Evolutionary conservation across 2,888 invertebrate species (phyloP), one percentile per base, ranked within the genome.

Genomic region (Octonoba sinensis): DNA sequence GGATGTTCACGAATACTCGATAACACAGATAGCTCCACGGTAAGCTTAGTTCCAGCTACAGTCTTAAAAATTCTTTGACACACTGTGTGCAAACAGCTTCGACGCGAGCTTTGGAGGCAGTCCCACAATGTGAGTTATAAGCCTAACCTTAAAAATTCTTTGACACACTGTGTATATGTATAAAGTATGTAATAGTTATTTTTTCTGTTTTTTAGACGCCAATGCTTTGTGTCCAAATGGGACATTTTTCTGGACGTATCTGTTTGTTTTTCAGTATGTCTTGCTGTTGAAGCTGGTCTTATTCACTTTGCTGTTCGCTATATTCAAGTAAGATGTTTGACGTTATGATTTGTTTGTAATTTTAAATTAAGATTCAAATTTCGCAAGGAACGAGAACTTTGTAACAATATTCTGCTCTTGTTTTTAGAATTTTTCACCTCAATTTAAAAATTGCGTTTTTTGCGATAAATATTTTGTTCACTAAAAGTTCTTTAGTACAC

Each of bases 271-370:
- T 22, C 86, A 86, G 75, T 87, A 86, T 74, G 81, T 87, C n/a
- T 73, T 86, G 4, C 78, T 87, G 15, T 82, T 88, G 47, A 87
- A 88, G 83, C 83, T 89, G 20, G 86, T 88, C 62, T 85, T 87
- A n/a, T 85, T 87, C 85, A 88, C 88, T 4, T 85, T 88, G 79
- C 86, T 88, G 13, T 88, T 87, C 81, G 88, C 88, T 3, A 84
- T 88, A 65, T 88, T 88, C 83, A 87, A 87, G 64, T 85, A 79
- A 47, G 83, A n/a, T 62, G 1, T 60, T 22, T 6, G 18, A 54
- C 6, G 18, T 54, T 54, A 4, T n/a, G n/a, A 13, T 15, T 47
- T 47, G 12, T 12, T 47, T 47, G 15, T 47, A 47, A 12, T 47
- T 11, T 47, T 12, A 47, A 12, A 11, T 47, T 47, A 47, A 15